These are phyloP conservation scores for Iphiclides podalirius DNA, from an alignment of 2,888 invertebrate genomes.

Conservation along the genomic window DNA sequence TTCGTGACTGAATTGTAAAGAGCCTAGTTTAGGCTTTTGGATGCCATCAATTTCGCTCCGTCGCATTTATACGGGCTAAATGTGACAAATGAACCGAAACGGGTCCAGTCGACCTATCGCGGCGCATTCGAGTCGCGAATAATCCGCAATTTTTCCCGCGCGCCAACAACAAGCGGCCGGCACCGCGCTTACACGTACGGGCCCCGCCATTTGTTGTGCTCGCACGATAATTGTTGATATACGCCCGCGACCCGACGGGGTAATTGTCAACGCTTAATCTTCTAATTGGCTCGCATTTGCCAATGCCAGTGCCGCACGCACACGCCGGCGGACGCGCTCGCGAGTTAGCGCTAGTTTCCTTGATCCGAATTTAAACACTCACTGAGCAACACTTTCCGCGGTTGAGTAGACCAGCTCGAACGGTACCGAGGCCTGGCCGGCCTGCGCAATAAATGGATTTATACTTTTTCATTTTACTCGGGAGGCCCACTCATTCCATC, in stretches of 20 bases:
- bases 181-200: conserved; percentile 60
- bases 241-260: conserved; percentile 75
- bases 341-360: too few species aligned
- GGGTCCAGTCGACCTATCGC: neutral
- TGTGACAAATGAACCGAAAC: neutral
- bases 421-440: too few species aligned
- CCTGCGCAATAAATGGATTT: too few species aligned
- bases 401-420: too few species aligned
- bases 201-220: conserved; percentile 73
- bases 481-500: neutral
- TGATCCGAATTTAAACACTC: too few species aligned
- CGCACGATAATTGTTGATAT: conserved; percentile 80
- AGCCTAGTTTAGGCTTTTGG: too few species aligned
- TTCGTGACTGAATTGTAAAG: too few species aligned
- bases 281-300: conserved; percentile 79
- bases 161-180: conserved; percentile 26
- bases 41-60: conserved; percentile 4
- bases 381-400: too few species aligned
- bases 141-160: conserved; percentile 20
- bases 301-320: conserved; percentile 71
- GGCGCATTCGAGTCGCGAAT: conserved; percentile 7
- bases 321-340: conserved; percentile 50
- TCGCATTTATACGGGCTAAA: neutral
- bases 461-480: neutral
- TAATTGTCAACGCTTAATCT: conserved; percentile 81